These are phyloP conservation scores for Astreopora myriophthalma DNA, from an alignment of 64 coral and sea anemone species.

Conservation along the genomic window DNA sequence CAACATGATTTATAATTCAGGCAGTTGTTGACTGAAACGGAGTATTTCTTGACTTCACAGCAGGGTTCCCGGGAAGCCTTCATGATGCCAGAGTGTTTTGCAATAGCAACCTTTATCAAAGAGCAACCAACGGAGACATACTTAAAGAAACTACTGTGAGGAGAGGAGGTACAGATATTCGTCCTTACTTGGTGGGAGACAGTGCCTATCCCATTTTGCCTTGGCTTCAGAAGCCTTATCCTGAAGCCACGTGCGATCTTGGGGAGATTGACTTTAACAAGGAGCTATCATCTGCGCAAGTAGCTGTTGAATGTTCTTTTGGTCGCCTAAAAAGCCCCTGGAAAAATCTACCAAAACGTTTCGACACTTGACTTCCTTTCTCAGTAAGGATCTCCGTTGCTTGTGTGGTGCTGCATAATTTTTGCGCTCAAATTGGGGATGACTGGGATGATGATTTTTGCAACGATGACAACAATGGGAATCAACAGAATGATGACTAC, in stretches of 20 bases:
- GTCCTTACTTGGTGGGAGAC: conserved; percentile 28
- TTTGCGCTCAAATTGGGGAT: conserved; percentile 9
- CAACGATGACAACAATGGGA: background rate
- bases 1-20: conserved; percentile 36
- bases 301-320: conserved; percentile 39
- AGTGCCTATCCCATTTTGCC: conserved; percentile 8
- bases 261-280: conserved; percentile 27
- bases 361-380: background rate
- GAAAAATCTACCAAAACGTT: conserved; percentile 10
- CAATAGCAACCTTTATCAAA: conserved; percentile 8
- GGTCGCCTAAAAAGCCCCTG: conserved; percentile 46
- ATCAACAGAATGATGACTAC: conserved; percentile 10
- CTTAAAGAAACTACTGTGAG: background rate
- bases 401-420: conserved; percentile 2
- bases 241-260: conserved; percentile 37
- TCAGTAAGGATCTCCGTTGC: background rate
- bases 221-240: conserved; percentile 50
- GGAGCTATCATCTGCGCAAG: conserved; percentile 40
- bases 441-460: conserved; percentile 15
- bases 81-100: background rate
- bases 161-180: background rate
- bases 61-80: background rate
- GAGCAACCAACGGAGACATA: background rate
- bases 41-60: conserved; percentile 6
- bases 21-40: background rate